Evolutionary conservation across 2,113 vertebrate species (phyloP).

Genomic region (Catharus fuscescens): DNA sequence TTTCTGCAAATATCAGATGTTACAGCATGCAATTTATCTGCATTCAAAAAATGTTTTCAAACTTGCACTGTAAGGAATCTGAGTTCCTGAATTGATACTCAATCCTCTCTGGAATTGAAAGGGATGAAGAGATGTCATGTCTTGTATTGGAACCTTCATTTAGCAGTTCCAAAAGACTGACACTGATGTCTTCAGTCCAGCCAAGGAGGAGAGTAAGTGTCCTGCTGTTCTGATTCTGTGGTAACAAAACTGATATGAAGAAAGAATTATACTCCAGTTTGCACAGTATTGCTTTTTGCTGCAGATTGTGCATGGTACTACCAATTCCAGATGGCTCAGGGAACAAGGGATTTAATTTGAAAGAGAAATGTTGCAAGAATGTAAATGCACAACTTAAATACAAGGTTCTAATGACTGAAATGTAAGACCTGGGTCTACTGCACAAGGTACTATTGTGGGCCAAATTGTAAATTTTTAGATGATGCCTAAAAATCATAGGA

Average conservation of each 20-base stretch:
- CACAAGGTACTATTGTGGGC: not conserved
- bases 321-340: constrained; percentile 31
- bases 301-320: not conserved
- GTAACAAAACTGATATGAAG: not conserved
- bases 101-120: not conserved
- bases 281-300: not conserved
- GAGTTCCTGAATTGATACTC: not conserved
- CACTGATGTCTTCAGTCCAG: not conserved
- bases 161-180: not conserved
- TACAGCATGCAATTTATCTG: not conserved
- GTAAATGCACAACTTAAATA: not conserved
- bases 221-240: not conserved
- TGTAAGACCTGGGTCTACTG: not conserved
- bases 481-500: not conserved
- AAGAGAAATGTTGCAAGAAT: not conserved
- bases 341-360: not conserved
- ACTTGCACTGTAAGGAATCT: not conserved
- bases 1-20: not conserved
- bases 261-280: not conserved
- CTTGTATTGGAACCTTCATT: not conserved
- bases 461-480: not conserved
- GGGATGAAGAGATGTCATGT: not conserved
- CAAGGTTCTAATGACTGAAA: not conserved
- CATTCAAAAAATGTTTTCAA: not conserved
- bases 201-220: not conserved